A percentile compares a stretch with the other conserved stretches of the same genome.
phyloP scores from a whole-genome alignment of 2,113 vertebrate genomes.

The Circaetus cinerascens region DNA sequence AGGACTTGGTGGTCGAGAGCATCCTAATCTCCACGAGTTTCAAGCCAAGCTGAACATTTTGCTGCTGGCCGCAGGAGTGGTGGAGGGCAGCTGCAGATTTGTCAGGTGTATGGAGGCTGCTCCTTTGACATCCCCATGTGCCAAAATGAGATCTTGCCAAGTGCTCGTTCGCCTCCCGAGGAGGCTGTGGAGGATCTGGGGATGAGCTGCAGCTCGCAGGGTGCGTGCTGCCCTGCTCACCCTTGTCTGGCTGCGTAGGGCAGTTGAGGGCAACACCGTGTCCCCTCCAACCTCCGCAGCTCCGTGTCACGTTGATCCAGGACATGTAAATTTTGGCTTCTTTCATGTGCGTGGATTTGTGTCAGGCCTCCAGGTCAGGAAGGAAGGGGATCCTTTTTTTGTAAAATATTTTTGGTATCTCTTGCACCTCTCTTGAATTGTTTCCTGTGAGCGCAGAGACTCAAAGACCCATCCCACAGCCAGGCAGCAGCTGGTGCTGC shows the following conservation, averaged over 20 bases:
- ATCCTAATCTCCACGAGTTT: neutral
- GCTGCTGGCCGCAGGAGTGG: neutral
- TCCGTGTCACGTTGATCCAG: neutral
- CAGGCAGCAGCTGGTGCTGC: neutral
- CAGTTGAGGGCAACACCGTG: rapidly evolving
- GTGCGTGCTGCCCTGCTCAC: rapidly evolving
- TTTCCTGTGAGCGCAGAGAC: neutral
- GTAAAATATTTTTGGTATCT: neutral
- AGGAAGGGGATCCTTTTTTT: neutral
- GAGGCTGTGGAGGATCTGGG: neutral
- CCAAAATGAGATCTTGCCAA: neutral
- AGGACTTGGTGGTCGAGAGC: neutral
- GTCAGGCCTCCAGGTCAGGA: neutral
- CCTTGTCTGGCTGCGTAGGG: neutral
- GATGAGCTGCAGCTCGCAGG: neutral
- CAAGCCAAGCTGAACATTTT: neutral
- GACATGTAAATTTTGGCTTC: neutral
- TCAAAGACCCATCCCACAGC: neutral
- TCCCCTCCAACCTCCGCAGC: neutral
- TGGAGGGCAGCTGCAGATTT: neutral
- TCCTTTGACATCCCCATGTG: neutral
- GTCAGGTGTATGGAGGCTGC: neutral
- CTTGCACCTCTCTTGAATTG: neutral
- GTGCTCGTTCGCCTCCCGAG: rapidly evolving
- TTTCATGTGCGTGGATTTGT: neutral